These are phyloP conservation scores for Mohoua ochrocephala DNA, from an alignment of 2,113 vertebrate genomes.

Conservation along the genomic window DNA sequence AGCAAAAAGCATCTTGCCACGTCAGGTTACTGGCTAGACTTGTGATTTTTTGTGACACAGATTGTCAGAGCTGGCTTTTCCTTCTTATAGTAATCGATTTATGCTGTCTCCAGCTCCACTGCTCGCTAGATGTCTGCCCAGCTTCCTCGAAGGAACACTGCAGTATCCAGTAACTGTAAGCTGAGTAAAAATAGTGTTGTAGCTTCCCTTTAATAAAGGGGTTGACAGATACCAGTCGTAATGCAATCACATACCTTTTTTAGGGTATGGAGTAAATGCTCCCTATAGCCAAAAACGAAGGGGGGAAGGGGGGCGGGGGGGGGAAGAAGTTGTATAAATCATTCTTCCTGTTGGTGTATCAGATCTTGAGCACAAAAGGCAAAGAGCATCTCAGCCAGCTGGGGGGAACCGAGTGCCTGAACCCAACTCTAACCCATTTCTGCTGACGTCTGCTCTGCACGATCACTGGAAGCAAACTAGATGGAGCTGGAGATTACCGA, in stretches of 20 bases:
- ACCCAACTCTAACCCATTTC: constrained; percentile 21
- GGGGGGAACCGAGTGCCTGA: constrained; percentile 24
- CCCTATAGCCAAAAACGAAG: not conserved
- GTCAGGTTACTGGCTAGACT: constrained; percentile 20
- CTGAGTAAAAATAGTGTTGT: not conserved
- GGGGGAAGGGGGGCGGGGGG: not conserved
- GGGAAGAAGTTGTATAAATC: not conserved
- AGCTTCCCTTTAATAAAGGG: not conserved
- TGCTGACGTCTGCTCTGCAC: constrained; percentile 34
- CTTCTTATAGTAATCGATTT: not conserved
- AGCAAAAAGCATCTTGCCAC: constrained; percentile 31
- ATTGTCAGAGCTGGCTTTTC: not conserved
- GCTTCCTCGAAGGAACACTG: constrained; percentile 36
- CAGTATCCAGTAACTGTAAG: not conserved
- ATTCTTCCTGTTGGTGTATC: not conserved
- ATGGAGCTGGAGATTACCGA: constrained; percentile 44
- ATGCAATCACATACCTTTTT: not conserved
- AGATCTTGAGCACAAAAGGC: constrained; percentile 34
- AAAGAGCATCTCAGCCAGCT: constrained; percentile 4
- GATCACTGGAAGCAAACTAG: constrained; percentile 51
- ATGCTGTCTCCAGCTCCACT: not conserved
- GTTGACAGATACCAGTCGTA: not conserved
- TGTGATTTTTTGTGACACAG: not conserved
- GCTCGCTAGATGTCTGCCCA: not conserved
- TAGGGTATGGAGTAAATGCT: not conserved